A percentile compares a stretch with the other conserved stretches of the same genome.
Evolutionary conservation across 2,797 vertebrate species (phyloP).

Genomic region (Enteromius viviparus): DNA sequence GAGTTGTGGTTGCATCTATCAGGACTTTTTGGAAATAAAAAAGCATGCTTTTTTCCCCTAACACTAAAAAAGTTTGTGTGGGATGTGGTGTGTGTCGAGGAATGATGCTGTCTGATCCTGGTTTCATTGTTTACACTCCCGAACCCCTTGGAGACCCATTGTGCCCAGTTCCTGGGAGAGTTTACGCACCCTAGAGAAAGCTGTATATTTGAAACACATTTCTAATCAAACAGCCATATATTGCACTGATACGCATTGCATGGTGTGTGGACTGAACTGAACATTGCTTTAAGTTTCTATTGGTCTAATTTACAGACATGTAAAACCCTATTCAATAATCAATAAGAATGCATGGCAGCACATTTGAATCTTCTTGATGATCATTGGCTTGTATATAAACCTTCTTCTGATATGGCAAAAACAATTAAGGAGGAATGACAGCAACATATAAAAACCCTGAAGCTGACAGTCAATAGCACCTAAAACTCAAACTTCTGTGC

Average conservation of each 20-base stretch:
- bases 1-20: neutral
- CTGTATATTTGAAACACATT: slow-evolving; percentile 40
- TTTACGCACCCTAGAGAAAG: slow-evolving; percentile 39
- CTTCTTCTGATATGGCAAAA: neutral
- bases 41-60: neutral
- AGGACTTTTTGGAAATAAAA: neutral
- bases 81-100: slow-evolving; percentile 17
- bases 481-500: slow-evolving; percentile 24
- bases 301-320: slow-evolving; percentile 22
- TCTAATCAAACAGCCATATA: slow-evolving; percentile 5
- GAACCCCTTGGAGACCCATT: slow-evolving; percentile 38
- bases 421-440: neutral
- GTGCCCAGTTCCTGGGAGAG: slow-evolving; percentile 40
- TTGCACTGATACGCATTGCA: neutral
- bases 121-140: slow-evolving; percentile 40
- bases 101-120: slow-evolving; percentile 40
- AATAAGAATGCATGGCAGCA: neutral
- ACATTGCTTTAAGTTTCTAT: slow-evolving; percentile 16
- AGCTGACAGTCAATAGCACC: slow-evolving; percentile 1
- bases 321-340: slow-evolving; percentile 28
- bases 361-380: slow-evolving; percentile 24
- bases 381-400: slow-evolving; percentile 19
- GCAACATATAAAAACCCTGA: neutral
- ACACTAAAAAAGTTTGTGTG: neutral
- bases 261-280: neutral